Conservation (phyloP, 2,888 invertebrate species). For the Phorcus lineatus region DNA sequence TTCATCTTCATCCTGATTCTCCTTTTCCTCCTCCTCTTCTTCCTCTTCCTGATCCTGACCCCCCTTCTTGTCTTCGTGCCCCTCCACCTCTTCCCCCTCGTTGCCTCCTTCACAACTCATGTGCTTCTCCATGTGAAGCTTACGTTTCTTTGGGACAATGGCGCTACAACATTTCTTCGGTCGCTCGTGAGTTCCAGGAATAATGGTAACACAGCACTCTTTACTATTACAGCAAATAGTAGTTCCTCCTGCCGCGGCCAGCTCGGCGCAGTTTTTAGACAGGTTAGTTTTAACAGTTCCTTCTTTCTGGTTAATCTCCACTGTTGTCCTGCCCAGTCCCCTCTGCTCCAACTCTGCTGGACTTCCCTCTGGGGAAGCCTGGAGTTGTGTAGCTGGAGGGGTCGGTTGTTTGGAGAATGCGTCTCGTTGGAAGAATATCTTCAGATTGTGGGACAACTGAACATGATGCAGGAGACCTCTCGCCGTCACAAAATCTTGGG, state of each 20-base stretch:
- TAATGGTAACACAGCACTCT: constrained; percentile 63
- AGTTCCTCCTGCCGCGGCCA: constrained; percentile 6
- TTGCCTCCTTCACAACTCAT: constrained; percentile 28
- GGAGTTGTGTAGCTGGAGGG: not conserved
- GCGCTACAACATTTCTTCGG: constrained; percentile 70
- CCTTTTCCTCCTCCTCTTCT: not conserved
- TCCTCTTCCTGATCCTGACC: not conserved
- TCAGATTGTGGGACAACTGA: constrained; percentile 65
- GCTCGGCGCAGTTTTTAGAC: not conserved
- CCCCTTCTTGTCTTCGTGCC: not conserved
- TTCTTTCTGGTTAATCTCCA: not conserved
- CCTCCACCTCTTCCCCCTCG: not conserved
- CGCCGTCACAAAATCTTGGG: constrained; percentile 65
- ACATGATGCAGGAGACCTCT: constrained; percentile 69
- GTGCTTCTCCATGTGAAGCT: constrained; percentile 66
- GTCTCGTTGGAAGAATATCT: constrained; percentile 52
- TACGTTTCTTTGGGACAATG: constrained; percentile 71
- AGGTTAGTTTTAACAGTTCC: not conserved
- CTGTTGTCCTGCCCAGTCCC: not conserved
- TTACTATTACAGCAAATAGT: constrained; percentile 57
- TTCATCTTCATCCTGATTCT: not conserved
- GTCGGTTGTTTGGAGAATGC: not conserved
- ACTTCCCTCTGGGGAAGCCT: not conserved
- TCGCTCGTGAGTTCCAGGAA: constrained; percentile 59
- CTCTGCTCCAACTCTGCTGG: not conserved